phyloP scores from a whole-genome alignment of 1,140 invertebrate genomes.

The Heterodera carotae region DNA sequence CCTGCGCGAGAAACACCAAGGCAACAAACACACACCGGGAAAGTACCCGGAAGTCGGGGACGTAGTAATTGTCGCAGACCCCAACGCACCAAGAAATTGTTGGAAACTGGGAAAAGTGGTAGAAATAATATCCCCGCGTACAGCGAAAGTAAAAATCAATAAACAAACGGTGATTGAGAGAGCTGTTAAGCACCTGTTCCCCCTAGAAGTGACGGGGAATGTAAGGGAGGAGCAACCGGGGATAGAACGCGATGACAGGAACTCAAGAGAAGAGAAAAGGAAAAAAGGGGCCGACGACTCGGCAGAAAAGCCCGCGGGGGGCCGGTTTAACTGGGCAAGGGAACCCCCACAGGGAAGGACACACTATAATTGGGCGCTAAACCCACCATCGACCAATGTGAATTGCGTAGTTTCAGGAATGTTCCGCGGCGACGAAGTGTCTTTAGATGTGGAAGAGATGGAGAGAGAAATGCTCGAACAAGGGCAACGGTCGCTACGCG shows the following conservation, averaged over 20 bases:
- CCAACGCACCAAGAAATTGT: not conserved
- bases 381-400: too few relatives aligned
- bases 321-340: too few relatives aligned
- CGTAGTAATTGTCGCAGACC: not conserved
- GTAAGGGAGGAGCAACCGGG: not conserved
- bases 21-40: not conserved
- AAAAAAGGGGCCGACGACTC: too few relatives aligned
- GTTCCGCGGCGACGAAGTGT: too few relatives aligned
- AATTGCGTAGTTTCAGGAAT: too few relatives aligned
- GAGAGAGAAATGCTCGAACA: too few relatives aligned
- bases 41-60: not conserved
- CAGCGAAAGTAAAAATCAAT: not conserved
- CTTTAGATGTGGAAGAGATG: too few relatives aligned
- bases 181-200: slow-evolving; percentile 3
- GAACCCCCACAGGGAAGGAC: too few relatives aligned
- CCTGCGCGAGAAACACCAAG: not conserved
- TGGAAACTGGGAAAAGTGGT: slow-evolving; percentile 6
- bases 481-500: too few relatives aligned
- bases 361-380: too few relatives aligned
- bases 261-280: not conserved
- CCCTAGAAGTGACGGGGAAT: not conserved
- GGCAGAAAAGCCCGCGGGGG: too few relatives aligned
- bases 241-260: not conserved
- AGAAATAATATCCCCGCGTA: not conserved
- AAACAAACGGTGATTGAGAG: not conserved